Base-by-base conservation (phyloP, 2,888 invertebrate species). In the Spialia ferax region DNA sequence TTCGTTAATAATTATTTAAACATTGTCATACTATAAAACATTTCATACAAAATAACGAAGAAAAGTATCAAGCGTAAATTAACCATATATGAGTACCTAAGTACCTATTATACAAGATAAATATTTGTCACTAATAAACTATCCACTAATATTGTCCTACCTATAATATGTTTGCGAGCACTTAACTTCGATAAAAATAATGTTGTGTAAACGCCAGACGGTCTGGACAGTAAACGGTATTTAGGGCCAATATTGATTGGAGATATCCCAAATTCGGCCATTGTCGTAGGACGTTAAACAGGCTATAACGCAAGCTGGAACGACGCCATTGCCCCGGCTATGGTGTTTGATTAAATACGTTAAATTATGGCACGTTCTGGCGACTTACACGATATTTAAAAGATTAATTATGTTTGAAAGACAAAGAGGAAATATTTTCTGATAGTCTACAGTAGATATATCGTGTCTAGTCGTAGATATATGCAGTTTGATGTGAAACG, bases 171-270 rank as follows among this genome's bases (percentile, higher is more conserved):
- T 38, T 13, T 38, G 38, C n/a, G 0, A 2, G n/a, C 0, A 1
- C n/a, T 38, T 38, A 38, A 38, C 42, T 45, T 45, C n/a, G 18
- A 45, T 45, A 45, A 45, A 45, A 60, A 54, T 52, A 59, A 54
- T 26, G 38, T 32, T 54, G 66, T 52, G 52, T 66, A 54, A 66
- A 66, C 60, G 60, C 60, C 60, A 60, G 54, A 45, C 60, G 2
- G 60, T 66, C 66, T 66, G 66, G 69, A 69, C 67, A 70, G 63
- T 70, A 67, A 69, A 66, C 63, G 48, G 63, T 69, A 69, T 70
- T 70, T 66, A 66, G 62, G 45, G 69, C 52, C 66, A 61, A 70
- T 69, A 70, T 70, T 70, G 70, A 70, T 70, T 69, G 69, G 59
- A 70, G 60, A 68, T 69, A 69, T 66, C 70, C 70, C 59, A 66